Conservation (phyloP, 2,888 invertebrate genomes). For the Penaeus monodon region DNA sequence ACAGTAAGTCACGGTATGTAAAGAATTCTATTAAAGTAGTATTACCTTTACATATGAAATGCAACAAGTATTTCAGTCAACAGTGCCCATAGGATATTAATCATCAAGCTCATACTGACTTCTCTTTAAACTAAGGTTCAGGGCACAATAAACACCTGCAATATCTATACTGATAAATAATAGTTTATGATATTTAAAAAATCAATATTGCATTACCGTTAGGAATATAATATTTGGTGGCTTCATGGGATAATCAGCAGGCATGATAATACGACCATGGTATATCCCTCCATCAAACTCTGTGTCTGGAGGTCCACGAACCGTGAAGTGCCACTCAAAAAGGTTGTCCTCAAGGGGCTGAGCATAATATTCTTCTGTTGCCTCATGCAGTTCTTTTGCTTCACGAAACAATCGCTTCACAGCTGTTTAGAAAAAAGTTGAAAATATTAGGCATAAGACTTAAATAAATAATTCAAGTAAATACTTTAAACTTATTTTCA, state of each 20-base stretch:
- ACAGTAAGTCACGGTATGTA: no score
- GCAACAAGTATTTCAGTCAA: no score
- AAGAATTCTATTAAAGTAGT: no score
- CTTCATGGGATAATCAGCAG: constrained; percentile 96
- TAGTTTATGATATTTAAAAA: neutral
- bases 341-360: constrained; percentile 93
- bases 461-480: neutral
- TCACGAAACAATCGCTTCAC: constrained; percentile 94
- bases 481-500: neutral
- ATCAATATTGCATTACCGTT: constrained; percentile 76
- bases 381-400: constrained; percentile 85
- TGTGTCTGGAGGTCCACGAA: constrained; percentile 87
- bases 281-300: constrained; percentile 93
- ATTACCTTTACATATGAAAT: no score
- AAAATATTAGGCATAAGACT: no score
- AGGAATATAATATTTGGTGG: constrained; percentile 93
- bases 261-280: constrained; percentile 91
- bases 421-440: constrained; percentile 73
- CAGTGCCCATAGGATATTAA: no score
- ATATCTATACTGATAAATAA: no score
- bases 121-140: no score
- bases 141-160: no score
- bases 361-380: constrained; percentile 91
- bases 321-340: constrained; percentile 98
- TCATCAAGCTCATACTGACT: no score